These are phyloP conservation scores for Muschampia plurimacula DNA, from an alignment of 2,888 invertebrate species.

Conservation along the genomic window DNA sequence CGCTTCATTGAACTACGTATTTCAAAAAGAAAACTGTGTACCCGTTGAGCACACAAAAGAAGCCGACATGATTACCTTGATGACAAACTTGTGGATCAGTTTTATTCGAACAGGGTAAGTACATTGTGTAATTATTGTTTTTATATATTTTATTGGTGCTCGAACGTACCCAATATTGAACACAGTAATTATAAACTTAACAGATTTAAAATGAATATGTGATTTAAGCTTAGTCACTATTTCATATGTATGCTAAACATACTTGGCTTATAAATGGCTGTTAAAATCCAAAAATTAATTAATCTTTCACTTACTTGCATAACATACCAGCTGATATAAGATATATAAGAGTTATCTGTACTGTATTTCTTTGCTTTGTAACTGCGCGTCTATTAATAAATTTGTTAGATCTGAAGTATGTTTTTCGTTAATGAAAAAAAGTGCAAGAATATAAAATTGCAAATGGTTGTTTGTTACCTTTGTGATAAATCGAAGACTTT, in stretches of 20 bases:
- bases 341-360: neutral
- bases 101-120: conserved; percentile 83
- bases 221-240: neutral
- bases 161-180: too few species aligned
- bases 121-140: neutral
- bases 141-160: too few species aligned
- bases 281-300: too few species aligned
- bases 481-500: neutral
- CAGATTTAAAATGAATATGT: neutral
- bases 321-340: neutral
- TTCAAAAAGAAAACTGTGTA: conserved; percentile 56
- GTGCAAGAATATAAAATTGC: neutral
- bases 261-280: too few species aligned
- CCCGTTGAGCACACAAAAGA: conserved; percentile 50
- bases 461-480: neutral
- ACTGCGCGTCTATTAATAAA: neutral
- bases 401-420: neutral
- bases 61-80: conserved; percentile 50
- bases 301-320: neutral
- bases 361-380: neutral
- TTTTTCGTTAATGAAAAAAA: neutral
- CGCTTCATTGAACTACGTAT: conserved; percentile 84
- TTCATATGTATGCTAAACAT: neutral
- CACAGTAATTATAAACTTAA: too few species aligned
- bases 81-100: conserved; percentile 68